Evolutionary conservation across 2,797 vertebrate species (phyloP), one percentile per base, ranked within the genome.

Genomic region (Hephaestus fuliginosus): DNA sequence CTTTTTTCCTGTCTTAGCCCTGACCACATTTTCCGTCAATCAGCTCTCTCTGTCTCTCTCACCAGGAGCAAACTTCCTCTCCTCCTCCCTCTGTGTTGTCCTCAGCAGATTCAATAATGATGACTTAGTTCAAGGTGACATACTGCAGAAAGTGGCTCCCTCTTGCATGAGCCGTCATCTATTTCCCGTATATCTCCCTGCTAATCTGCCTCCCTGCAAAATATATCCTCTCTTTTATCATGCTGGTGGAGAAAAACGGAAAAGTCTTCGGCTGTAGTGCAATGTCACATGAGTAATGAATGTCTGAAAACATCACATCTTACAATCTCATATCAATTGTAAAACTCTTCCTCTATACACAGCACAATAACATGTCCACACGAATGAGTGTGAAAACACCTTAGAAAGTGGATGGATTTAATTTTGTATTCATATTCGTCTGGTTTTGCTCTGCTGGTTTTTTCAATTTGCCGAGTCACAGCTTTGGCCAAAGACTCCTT

Each of bases 51-150:
- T 48, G 20, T 56, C 11, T 64, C 43, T 66, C n/a, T 68, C 22
- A 53, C 46, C 1, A 0, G 25, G 36, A 73, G 53, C 68, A 61
- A 66, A 60, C 60, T 30, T 55, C 25, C 52, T 36, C 49, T 49
- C 28, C 43, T 74, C 28, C 41, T 51, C 9, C 28, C 69, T 84
- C 44, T 55, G 60, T 65, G 58, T 52, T 53, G 51, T 78, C 73
- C 63, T 70, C 55, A 55, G 63, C 57, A 76, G 74, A 81, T 84
- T 85, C 67, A 70, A 46, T 72, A 84, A 84, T 56, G 75, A 81
- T 22, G 69, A 70, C 82, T 84, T 74, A 61, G 77, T 78, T 89
- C 81, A 56, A 91, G 87, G 87, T 89, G 84, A 86, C 80, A 52
- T 49, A 28, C 78, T 51, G 71, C 60, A 85, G 49, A 83, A 78